A percentile compares a stretch with the other conserved stretches of the same genome.
These are phyloP conservation scores for Matsumyia berberina DNA, from an alignment of 2,888 invertebrate species.

Conservation along the genomic window DNA sequence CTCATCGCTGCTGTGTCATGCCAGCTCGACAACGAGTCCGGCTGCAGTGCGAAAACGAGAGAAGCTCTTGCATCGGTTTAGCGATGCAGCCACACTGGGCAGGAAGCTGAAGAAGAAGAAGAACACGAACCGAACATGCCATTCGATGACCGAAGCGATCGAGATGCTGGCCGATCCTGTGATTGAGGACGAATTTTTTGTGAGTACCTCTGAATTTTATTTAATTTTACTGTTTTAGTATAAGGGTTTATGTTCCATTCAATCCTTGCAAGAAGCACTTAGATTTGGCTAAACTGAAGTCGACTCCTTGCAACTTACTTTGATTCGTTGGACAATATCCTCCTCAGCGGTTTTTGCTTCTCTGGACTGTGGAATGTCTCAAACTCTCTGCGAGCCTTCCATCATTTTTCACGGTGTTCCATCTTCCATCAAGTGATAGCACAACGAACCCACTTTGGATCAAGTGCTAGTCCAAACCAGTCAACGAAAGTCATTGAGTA, in stretches of 20 bases:
- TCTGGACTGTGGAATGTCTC: too few relatives aligned
- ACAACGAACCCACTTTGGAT: too few relatives aligned
- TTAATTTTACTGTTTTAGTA: not conserved
- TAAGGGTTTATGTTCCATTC: slow-evolving; percentile 2
- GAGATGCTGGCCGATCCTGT: slow-evolving; percentile 85
- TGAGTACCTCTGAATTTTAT: slow-evolving; percentile 80
- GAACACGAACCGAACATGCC: slow-evolving; percentile 83
- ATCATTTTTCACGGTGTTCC: too few relatives aligned
- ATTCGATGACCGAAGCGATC: slow-evolving; percentile 84
- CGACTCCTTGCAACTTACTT: too few relatives aligned
- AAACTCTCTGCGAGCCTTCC: too few relatives aligned
- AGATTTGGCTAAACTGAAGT: too few relatives aligned
- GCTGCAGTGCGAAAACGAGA: slow-evolving; percentile 83
- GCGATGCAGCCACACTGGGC: slow-evolving; percentile 84
- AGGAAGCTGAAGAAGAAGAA: slow-evolving; percentile 83
- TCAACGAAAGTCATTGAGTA: too few relatives aligned
- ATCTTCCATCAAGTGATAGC: too few relatives aligned
- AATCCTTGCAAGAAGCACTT: too few relatives aligned
- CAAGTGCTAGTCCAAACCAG: too few relatives aligned
- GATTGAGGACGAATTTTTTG: slow-evolving; percentile 84
- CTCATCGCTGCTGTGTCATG: slow-evolving; percentile 81
- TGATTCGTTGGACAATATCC: too few relatives aligned
- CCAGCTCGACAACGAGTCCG: slow-evolving; percentile 82
- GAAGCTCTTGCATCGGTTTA: slow-evolving; percentile 83
- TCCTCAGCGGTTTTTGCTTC: too few relatives aligned